Conservation (phyloP, 2,888 invertebrate species). For the Hermaeophaga mercurialis region DNA sequence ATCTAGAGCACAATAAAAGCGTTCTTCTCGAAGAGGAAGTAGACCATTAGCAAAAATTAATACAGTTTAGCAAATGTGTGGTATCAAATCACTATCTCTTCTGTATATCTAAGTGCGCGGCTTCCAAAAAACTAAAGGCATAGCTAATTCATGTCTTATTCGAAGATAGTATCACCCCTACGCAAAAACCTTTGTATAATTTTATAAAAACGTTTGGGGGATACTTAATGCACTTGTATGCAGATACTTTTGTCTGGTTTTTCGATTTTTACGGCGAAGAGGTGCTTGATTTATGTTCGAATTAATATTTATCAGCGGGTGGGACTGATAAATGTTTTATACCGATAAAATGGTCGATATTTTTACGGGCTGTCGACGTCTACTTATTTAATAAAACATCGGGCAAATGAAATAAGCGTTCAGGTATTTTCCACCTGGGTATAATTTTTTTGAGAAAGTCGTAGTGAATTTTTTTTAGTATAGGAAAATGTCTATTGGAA, state of each 20-base stretch:
- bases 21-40: constrained; percentile 37
- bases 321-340: constrained; percentile 13
- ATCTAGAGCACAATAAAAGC: constrained; percentile 1
- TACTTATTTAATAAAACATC: no score
- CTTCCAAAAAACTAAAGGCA: constrained; percentile 35
- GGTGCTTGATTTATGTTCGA: constrained; percentile 21
- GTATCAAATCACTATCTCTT: constrained; percentile 40
- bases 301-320: constrained; percentile 22
- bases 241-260: constrained; percentile 14
- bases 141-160: constrained; percentile 33
- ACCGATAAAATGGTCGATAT: no score
- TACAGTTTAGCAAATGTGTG: constrained; percentile 44
- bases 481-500: no score
- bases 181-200: constrained; percentile 36
- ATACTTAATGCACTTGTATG: constrained; percentile 27
- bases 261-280: constrained; percentile 16
- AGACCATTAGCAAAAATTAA: constrained; percentile 44
- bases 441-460: no score
- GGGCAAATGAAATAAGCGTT: no score
- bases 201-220: constrained; percentile 25
- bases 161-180: constrained; percentile 38
- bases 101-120: constrained; percentile 38
- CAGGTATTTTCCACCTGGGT: no score
- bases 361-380: no score
- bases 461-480: no score